Base-by-base conservation (phyloP, 2,113 vertebrate species). In the Corynorhinus townsendii region DNA sequence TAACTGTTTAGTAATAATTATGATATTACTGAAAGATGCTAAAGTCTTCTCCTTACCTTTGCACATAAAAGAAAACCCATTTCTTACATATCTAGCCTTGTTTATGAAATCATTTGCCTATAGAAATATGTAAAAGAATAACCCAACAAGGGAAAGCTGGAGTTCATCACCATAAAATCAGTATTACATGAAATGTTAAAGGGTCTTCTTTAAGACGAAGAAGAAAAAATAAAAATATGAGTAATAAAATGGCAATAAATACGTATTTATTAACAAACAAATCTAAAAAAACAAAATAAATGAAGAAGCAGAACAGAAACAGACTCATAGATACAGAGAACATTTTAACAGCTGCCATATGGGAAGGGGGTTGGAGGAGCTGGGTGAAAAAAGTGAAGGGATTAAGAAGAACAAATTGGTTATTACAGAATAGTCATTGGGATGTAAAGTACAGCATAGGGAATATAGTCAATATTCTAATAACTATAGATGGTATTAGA, bases 1-100 rank as follows among this genome's bases (percentile, higher is more conserved):
- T 80, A 93, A 73, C 64, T 91, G 30, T 54, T 94, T 94, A 66
- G 28, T 79, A 49, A 56, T 90, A 89, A 86, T 86, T 52, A 75
- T 28, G 5, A 64, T 92, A 64, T 79, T 92, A 45, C 38, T 77
- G 72, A 83, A 89, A 68, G 45, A 75, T 75, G 24, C 47, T 76
- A 19, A 83, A 83, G 69, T 1, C 11, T 35, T 82, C 43, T 43
- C 30, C 64, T 93, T 82, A 62, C 17, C 28, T 71, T 56, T 77
- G 19, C 28, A 62, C 11, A 47, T 62, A 49, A 38, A 86, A 59
- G 56, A 52, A 66, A 79, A 22, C 72, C 38, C 5, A 2, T 72
- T 93, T 72, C 33, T 68, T 68, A 75, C 45, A 68, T 89, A 54
- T 35, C 24, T 45, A 22, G 20, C 72, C 30, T 59, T 59, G 62